Evolutionary conservation across 2,888 invertebrate species (phyloP).

Genomic region (Liopterus haemorrhoidalis): DNA sequence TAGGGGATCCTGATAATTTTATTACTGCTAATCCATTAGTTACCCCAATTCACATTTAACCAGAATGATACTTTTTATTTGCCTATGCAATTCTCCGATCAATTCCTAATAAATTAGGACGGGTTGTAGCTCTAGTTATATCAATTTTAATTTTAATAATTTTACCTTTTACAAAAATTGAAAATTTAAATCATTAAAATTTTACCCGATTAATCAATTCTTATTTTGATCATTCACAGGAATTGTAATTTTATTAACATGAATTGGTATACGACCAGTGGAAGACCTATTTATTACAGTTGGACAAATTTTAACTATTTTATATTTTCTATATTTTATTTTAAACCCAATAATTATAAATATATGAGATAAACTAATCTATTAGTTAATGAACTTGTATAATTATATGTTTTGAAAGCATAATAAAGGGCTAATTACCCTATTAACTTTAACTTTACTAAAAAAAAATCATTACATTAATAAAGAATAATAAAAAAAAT

Average conservation of each 20-base stretch:
- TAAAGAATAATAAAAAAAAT: conserved; percentile 45
- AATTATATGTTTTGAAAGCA: conserved; percentile 68
- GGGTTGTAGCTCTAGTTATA: conserved; percentile 60
- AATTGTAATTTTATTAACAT: conserved; percentile 59
- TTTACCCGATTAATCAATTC: conserved; percentile 57
- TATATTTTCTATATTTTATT: conserved; percentile 57
- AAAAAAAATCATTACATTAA: conserved; percentile 43
- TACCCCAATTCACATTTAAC: too few relatives aligned
- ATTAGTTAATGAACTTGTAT: conserved; percentile 60
- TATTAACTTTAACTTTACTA: conserved; percentile 57
- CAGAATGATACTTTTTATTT: too few relatives aligned
- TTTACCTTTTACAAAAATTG: conserved; percentile 53
- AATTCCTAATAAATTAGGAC: conserved; percentile 73
- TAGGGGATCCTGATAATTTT: too few relatives aligned
- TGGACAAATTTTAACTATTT: conserved; percentile 56
- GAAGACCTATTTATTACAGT: conserved; percentile 59
- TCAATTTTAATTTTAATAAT: conserved; percentile 63
- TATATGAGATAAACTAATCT: conserved; percentile 53
- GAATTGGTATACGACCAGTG: conserved; percentile 64
- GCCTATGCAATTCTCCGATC: conserved; percentile 62
- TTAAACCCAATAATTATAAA: conserved; percentile 49
- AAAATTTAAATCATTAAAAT: conserved; percentile 55
- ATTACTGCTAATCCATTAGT: too few relatives aligned
- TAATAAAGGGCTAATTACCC: conserved; percentile 54
- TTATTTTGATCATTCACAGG: conserved; percentile 54